phyloP scores from a whole-genome alignment of 1,140 invertebrate genomes.

The Aphaenogaster ashmeadi region DNA sequence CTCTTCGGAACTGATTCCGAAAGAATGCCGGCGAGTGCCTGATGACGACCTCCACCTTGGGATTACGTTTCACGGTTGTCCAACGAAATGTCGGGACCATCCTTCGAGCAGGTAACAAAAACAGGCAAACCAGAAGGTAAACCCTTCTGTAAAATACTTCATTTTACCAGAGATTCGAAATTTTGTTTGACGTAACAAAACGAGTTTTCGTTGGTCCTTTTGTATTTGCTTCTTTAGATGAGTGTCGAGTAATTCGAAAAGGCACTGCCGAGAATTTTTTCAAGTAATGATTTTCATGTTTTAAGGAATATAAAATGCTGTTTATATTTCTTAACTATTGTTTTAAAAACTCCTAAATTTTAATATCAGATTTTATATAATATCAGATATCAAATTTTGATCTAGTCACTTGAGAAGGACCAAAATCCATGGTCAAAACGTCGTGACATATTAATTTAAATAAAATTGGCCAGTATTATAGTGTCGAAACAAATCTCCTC shows the following conservation, averaged over 20 bases:
- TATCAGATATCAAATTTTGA: too few relatives aligned
- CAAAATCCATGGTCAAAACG: too few relatives aligned
- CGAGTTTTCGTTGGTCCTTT: not conserved
- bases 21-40: slow-evolving; percentile 34
- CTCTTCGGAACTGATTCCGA: slow-evolving; percentile 28
- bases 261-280: not conserved
- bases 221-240: not conserved
- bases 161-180: not conserved
- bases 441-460: too few relatives aligned
- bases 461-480: too few relatives aligned
- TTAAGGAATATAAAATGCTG: not conserved
- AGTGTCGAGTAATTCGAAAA: not conserved
- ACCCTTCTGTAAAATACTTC: not conserved
- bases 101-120: not conserved
- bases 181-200: not conserved
- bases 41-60: slow-evolving; percentile 73
- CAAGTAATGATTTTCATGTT: not conserved
- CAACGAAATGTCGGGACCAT: not conserved
- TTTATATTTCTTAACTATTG: not conserved
- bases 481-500: too few relatives aligned
- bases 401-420: too few relatives aligned
- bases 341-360: not conserved
- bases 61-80: slow-evolving; percentile 63
- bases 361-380: not conserved
- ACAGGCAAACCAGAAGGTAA: not conserved